Conservation (phyloP, 2,888 invertebrate genomes). For the Drosophila borborema region DNA sequence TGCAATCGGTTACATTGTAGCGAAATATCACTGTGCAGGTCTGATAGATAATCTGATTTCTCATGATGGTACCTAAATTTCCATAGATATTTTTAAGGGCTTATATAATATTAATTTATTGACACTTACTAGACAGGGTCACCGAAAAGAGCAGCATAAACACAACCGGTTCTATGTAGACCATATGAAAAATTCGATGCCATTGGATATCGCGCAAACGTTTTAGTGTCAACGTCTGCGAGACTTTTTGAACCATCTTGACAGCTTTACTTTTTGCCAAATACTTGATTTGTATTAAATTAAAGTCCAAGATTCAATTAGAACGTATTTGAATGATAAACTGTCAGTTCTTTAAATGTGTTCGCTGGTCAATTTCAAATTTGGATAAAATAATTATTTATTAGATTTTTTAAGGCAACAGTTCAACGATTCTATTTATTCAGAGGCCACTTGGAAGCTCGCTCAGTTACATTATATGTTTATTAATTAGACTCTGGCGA, state of each 20-base stretch:
- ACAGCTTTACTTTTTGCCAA: neutral
- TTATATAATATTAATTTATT: neutral
- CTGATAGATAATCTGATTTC: conserved; percentile 89
- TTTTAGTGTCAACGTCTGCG: conserved; percentile 52
- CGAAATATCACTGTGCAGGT: conserved; percentile 88
- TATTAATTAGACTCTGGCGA: conserved; percentile 28
- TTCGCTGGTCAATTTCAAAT: neutral
- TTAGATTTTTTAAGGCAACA: neutral
- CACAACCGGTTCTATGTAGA: conserved; percentile 83
- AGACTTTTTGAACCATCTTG: conserved; percentile 74
- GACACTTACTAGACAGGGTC: conserved; percentile 77
- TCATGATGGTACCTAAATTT: conserved; percentile 85
- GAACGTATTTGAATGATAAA: neutral
- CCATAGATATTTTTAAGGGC: neutral
- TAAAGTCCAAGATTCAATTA: neutral
- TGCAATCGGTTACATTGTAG: conserved; percentile 87
- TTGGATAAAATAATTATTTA: neutral
- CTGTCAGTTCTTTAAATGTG: neutral
- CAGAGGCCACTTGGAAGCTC: neutral
- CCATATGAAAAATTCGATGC: conserved; percentile 77
- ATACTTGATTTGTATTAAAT: neutral
- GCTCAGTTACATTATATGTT: conserved; percentile 19
- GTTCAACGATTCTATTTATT: conserved; percentile 1
- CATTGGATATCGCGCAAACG: conserved; percentile 70
- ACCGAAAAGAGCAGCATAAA: conserved; percentile 81